A percentile compares a stretch with the other conserved stretches of the same genome.
These are phyloP conservation scores for Chironex yamaguchii DNA, from an alignment of 30 jellyfish, hydroid and myxozoan genomes.

Conservation along the genomic window DNA sequence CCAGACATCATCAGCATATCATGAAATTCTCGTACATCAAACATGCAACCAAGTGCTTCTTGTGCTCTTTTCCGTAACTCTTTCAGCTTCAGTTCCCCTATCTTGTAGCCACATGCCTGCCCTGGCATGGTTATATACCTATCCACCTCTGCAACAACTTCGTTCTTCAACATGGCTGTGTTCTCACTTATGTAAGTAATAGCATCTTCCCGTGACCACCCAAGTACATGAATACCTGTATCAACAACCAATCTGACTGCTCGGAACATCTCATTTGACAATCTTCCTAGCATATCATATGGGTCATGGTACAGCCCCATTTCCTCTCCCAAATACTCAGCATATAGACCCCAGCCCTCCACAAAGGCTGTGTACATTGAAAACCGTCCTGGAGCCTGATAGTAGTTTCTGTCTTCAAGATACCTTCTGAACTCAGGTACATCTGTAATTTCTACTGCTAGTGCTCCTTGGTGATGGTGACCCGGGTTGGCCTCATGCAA, in stretches of 20 bases:
- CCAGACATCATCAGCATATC: constrained; percentile 68
- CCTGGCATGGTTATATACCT: constrained; percentile 98
- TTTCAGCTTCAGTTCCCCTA: constrained; percentile 83
- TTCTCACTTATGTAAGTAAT: constrained; percentile 72
- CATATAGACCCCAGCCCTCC: constrained; percentile 97
- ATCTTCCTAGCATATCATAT: constrained; percentile 79
- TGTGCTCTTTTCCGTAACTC: constrained; percentile 60
- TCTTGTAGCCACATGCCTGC: constrained; percentile 90
- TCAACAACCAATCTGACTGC: constrained; percentile 94
- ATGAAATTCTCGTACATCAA: constrained; percentile 86
- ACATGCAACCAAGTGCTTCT: constrained; percentile 69
- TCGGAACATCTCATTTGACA: constrained; percentile 92
- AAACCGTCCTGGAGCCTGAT: constrained; percentile 88
- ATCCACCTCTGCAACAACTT: constrained; percentile 86
- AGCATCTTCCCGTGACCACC: constrained; percentile 87
- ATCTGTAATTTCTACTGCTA: constrained; percentile 68
- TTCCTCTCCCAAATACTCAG: constrained; percentile 95
- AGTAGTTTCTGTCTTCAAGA: constrained; percentile 84
- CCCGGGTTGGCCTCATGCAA: constrained; percentile 98
- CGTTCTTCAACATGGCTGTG: constrained; percentile 78
- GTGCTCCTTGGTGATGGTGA: constrained; percentile 83
- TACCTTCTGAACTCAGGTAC: constrained; percentile 77
- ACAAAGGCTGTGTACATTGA: constrained; percentile 81
- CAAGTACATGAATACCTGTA: constrained; percentile 92
- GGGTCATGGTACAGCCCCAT: constrained; percentile 79